These are phyloP conservation scores for Drosophila aldrichi DNA, from an alignment of 2,888 invertebrate genomes.

Conservation along the genomic window DNA sequence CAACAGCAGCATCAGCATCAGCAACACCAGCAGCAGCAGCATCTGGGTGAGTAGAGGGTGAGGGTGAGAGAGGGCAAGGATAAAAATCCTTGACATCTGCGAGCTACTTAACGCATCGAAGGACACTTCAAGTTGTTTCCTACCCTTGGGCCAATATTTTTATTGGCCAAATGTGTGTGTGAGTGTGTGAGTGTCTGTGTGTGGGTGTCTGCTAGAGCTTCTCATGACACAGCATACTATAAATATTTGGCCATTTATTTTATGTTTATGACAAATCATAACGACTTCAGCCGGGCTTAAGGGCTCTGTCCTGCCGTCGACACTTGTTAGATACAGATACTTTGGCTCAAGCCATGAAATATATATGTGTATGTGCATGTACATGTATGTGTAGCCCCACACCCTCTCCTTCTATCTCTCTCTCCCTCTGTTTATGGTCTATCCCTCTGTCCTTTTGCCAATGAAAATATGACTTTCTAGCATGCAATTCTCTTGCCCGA, in stretches of 20 bases:
- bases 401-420: not conserved
- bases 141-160: conserved; percentile 50
- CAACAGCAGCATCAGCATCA: conserved; percentile 55
- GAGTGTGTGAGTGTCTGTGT: conserved; percentile 8
- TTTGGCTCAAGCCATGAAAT: conserved; percentile 54
- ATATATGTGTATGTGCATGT: conserved; percentile 34
- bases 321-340: conserved; percentile 75
- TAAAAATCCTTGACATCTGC: conserved; percentile 25
- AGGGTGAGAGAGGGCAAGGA: conserved; percentile 4
- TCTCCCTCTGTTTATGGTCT: not conserved
- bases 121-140: conserved; percentile 45
- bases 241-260: conserved; percentile 81
- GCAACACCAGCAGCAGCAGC: conserved; percentile 5
- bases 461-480: conserved; percentile 69
- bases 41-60: conserved; percentile 71
- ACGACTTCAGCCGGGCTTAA: conserved; percentile 76
- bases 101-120: conserved; percentile 42
- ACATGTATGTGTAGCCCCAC: not conserved
- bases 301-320: conserved; percentile 68
- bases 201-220: conserved; percentile 27
- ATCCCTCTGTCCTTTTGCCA: conserved; percentile 24
- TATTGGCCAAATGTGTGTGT: conserved; percentile 41
- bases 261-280: conserved; percentile 81
- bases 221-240: conserved; percentile 68
- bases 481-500: conserved; percentile 56